A percentile compares a stretch with the other conserved stretches of the same genome.
phyloP scores from a whole-genome alignment of 2,888 invertebrate species.

The Drosophila colorata region DNA sequence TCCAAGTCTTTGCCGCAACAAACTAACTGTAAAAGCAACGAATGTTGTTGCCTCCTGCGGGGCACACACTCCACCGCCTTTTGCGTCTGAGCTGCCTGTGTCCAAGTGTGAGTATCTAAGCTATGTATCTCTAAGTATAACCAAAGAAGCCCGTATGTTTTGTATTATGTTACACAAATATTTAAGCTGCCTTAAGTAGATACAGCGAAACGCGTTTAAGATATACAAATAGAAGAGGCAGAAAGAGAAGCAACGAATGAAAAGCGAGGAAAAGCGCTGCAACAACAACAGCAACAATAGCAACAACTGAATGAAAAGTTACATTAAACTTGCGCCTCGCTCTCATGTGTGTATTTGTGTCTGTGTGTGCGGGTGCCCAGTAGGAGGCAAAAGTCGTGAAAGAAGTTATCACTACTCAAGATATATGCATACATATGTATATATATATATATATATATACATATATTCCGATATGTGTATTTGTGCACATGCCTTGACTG shows the following conservation, averaged over 20 bases:
- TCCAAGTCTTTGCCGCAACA: slow-evolving; percentile 3
- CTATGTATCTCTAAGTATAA: slow-evolving; percentile 77
- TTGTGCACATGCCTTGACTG: slow-evolving; percentile 27
- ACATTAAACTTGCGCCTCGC: slow-evolving; percentile 57
- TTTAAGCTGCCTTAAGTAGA: slow-evolving; percentile 81
- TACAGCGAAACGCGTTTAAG: slow-evolving; percentile 80
- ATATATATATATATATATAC: neutral
- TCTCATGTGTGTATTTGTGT: slow-evolving; percentile 6
- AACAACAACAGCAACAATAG: slow-evolving; percentile 18
- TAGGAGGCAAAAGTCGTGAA: slow-evolving; percentile 76
- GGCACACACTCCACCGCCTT: neutral
- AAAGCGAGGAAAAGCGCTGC: slow-evolving; percentile 60
- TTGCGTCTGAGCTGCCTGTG: neutral
- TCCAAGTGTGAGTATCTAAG: slow-evolving; percentile 61
- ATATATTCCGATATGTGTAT: neutral
- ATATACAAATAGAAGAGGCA: slow-evolving; percentile 67
- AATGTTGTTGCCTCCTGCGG: slow-evolving; percentile 11
- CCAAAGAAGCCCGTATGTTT: slow-evolving; percentile 81
- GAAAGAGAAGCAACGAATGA: slow-evolving; percentile 18
- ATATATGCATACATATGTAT: slow-evolving; percentile 40
- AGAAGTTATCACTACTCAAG: slow-evolving; percentile 75
- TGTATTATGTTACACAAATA: slow-evolving; percentile 80
- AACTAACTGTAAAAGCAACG: slow-evolving; percentile 29
- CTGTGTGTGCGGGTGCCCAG: slow-evolving; percentile 57
- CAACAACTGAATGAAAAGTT: slow-evolving; percentile 64